Base-by-base conservation (phyloP, 2,797 vertebrate genomes). In the Garrulus glandarius region DNA sequence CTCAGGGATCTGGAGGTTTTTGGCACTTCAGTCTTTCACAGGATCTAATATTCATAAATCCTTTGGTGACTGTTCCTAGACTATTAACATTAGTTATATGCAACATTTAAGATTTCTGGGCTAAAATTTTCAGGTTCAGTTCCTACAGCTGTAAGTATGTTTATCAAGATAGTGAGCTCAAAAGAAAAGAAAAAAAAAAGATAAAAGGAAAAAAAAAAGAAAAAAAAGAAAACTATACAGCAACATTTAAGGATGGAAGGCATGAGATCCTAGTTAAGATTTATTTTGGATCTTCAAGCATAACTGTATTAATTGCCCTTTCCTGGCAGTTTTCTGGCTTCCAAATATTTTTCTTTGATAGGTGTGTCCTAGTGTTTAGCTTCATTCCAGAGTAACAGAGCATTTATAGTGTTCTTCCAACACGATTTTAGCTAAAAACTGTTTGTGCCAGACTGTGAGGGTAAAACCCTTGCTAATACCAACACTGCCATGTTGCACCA, bases 181-280 rank as follows among this genome's bases (percentile, higher is more conserved):
- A 12, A 44, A 57, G 26, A 26, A 12, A 44, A 57, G 24, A 20
- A 4, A 9, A 10, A 14, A 13, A 10, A 26, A n/a, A 24, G 13
- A 14, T 3, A 6, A 6, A 8, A 9, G 4, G 6, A 36, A 21
- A 11, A 29, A 11, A 2, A 39, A 39, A 39, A 13, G 14, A 39
- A 0, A 5, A 17, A n/a, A 67, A 27, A 3, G 1, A 8, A 16
- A 39, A 68, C 34, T 5, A 15, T 1, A 21, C 6, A 6, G 11
- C 55, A 83, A 64, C 12, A 65, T 37, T 60, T 85, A 76, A 81
- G 65, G 7, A 71, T 27, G 17, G 27, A 91, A 72, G 37, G 24
- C 22, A 26, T 11, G 30, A 80, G 19, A 29, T 63, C 29, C 14
- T 30, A 50, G 56, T 36, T 65, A 59, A 77, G 49, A 59, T 60